A percentile compares a stretch with the other conserved stretches of the same genome.
Conservation (phyloP, 2,888 invertebrate genomes). For the Drosophila nigritarsus region DNA sequence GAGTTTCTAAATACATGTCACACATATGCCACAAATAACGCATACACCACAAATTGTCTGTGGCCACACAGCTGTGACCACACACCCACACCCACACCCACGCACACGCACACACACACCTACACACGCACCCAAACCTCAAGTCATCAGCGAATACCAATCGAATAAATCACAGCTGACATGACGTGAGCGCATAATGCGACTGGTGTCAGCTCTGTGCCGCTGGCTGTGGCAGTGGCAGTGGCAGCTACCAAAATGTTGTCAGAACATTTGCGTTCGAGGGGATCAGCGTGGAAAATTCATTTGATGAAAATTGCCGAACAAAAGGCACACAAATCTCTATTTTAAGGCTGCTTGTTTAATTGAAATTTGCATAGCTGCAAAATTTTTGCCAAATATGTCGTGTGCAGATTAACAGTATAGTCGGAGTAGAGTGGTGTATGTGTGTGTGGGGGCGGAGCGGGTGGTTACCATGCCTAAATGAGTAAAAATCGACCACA, state of each 20-base stretch:
- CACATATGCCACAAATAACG: constrained; percentile 36
- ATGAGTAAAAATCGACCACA: constrained; percentile 48
- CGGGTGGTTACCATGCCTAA: constrained; percentile 2
- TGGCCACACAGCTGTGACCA: constrained; percentile 27
- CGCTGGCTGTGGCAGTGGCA: constrained; percentile 14
- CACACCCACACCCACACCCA: neutral
- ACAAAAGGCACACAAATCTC: constrained; percentile 4
- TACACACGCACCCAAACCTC: constrained; percentile 1
- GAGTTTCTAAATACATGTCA: constrained; percentile 29
- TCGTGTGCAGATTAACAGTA: constrained; percentile 26
- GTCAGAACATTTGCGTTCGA: constrained; percentile 52
- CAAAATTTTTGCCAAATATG: constrained; percentile 47
- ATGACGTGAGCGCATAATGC: constrained; percentile 27
- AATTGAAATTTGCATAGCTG: constrained; percentile 70
- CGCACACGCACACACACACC: constrained; percentile 5
- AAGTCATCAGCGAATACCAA: constrained; percentile 14
- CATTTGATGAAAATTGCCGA: constrained; percentile 52
- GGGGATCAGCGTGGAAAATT: constrained; percentile 47
- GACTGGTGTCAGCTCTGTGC: constrained; percentile 33
- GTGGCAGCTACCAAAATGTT: constrained; percentile 30
- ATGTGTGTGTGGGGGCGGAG: too few relatives aligned
- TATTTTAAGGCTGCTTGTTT: constrained; percentile 36
- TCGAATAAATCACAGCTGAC: constrained; percentile 47
- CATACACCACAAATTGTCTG: constrained; percentile 41
- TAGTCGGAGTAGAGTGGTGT: neutral